Evolutionary conservation across 1,140 invertebrate genomes (phyloP).

Genomic region (Drosophila carrolli): DNA sequence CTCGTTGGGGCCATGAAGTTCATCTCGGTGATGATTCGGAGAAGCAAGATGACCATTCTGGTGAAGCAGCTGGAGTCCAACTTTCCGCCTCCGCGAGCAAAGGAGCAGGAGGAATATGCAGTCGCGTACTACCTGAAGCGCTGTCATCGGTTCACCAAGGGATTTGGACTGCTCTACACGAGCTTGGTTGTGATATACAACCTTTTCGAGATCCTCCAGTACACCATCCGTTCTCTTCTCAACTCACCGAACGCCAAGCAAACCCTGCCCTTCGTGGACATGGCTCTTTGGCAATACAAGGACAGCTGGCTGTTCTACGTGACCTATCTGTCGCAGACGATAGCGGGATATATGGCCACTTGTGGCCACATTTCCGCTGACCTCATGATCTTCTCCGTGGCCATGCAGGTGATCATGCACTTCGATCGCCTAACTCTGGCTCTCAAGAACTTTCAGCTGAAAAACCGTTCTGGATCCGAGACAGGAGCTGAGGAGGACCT

Average conservation of each 20-base stretch:
- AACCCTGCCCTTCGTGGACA: conserved; percentile 43
- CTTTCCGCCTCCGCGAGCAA: conserved; percentile 30
- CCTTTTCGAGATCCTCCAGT: conserved; percentile 43
- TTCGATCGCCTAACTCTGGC: conserved; percentile 46
- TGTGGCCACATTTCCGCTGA: conserved; percentile 60
- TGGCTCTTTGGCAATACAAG: conserved; percentile 56
- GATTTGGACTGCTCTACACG: conserved; percentile 38
- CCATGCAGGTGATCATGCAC: conserved; percentile 69
- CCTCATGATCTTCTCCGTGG: conserved; percentile 57
- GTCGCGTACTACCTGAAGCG: conserved; percentile 20
- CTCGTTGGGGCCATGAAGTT: conserved; percentile 58
- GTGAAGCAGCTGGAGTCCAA: conserved; percentile 39
- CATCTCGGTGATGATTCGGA: conserved; percentile 37
- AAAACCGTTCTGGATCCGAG: background rate
- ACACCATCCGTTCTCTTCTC: conserved; percentile 16
- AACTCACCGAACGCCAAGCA: conserved; percentile 14
- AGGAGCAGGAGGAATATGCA: conserved; percentile 33
- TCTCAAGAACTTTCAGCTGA: conserved; percentile 22
- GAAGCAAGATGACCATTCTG: conserved; percentile 32
- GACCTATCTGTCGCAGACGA: conserved; percentile 36
- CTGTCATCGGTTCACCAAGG: conserved; percentile 31
- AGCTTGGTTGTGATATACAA: conserved; percentile 57
- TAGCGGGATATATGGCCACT: conserved; percentile 56
- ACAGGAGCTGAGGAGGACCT: conserved; percentile 27
- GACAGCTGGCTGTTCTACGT: conserved; percentile 34